A percentile compares a stretch with the other conserved stretches of the same genome.
phyloP scores from a whole-genome alignment of 2,797 vertebrate genomes.

The Limnodromus scolopaceus region DNA sequence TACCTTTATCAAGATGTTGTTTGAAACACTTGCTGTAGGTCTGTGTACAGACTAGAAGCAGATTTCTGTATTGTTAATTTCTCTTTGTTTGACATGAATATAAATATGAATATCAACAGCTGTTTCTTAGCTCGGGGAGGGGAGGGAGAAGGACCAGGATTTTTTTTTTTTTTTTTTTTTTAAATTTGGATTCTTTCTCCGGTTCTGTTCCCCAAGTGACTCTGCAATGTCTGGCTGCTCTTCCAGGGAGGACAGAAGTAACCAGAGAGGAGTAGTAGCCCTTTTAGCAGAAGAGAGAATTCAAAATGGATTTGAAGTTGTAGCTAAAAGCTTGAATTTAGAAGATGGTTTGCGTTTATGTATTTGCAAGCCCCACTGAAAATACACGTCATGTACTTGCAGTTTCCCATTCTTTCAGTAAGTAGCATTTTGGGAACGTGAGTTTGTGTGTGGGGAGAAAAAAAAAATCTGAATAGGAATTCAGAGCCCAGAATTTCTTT shows the following conservation, averaged over 20 bases:
- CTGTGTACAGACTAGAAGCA: not conserved
- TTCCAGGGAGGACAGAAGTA: not conserved
- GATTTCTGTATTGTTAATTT: not conserved
- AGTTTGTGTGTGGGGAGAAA: not conserved
- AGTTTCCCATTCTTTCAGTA: not conserved
- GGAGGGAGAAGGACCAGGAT: not conserved
- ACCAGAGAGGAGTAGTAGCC: not conserved
- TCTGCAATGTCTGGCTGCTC: not conserved
- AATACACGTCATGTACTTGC: not conserved
- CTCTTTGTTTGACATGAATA: not conserved
- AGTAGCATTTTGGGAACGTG: not conserved
- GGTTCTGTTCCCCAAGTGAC: not conserved
- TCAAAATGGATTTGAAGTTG: not conserved
- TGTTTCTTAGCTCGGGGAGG: not conserved
- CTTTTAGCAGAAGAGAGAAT: not conserved
- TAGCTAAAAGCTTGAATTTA: not conserved
- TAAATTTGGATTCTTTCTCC: not conserved
- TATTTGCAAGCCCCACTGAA: not conserved
- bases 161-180: not conserved
- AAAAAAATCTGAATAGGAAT: not conserved
- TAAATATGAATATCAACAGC: not conserved
- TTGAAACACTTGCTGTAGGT: not conserved
- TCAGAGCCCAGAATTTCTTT: not conserved
- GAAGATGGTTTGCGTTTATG: not conserved
- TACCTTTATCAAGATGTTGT: not conserved